A percentile compares a stretch with the other conserved stretches of the same genome.
Evolutionary conservation across 2,888 invertebrate species (phyloP).

Genomic region (Xylophagus ater): DNA sequence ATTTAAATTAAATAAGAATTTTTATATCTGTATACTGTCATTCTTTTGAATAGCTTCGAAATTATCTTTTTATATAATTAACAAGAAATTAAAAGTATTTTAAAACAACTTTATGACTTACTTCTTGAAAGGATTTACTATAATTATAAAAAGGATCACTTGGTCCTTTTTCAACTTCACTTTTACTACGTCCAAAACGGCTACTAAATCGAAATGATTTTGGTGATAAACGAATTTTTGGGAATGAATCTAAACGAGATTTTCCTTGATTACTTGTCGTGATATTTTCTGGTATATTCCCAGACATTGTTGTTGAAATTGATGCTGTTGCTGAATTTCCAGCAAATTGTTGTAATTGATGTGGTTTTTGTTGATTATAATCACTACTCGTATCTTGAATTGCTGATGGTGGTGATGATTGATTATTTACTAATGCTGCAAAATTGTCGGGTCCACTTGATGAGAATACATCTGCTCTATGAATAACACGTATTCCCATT

Average conservation of each 20-base stretch:
- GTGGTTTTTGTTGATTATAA: no score
- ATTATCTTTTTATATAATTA: no score
- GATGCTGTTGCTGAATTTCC: no score
- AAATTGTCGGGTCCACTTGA: conserved; percentile 28
- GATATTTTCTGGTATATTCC: not conserved
- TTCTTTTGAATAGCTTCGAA: no score
- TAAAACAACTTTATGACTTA: conserved; percentile 15
- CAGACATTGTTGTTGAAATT: not conserved
- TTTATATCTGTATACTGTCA: no score
- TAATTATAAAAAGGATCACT: conserved; percentile 33
- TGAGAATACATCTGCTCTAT: conserved; percentile 40
- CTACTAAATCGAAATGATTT: conserved; percentile 37
- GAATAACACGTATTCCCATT: conserved; percentile 77
- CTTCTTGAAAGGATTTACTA: conserved; percentile 38
- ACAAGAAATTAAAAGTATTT: no score
- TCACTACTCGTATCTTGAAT: conserved; percentile 4
- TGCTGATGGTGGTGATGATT: conserved; percentile 23
- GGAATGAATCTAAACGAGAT: conserved; percentile 31
- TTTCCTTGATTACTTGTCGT: conserved; percentile 1
- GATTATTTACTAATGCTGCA: conserved; percentile 27
- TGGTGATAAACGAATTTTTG: conserved; percentile 35
- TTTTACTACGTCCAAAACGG: conserved; percentile 37
- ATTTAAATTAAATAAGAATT: no score
- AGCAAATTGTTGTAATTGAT: no score
- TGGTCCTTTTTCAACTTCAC: conserved; percentile 34